phyloP scores from a whole-genome alignment of 2,113 vertebrate species.

The Rhagologus leucostigma region DNA sequence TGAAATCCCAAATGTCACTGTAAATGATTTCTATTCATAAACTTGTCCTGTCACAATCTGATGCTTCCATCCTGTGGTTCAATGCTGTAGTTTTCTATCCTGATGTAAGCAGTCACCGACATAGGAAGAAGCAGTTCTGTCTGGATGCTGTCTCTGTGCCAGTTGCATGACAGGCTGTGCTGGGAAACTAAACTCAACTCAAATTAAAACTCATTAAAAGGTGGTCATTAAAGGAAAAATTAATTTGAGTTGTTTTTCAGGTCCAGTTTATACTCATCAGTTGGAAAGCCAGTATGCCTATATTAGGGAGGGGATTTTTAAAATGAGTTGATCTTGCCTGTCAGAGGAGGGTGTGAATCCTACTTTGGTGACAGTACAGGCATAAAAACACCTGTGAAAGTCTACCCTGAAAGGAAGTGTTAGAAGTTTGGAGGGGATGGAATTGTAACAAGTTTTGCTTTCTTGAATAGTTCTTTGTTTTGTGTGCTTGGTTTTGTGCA shows the following conservation, averaged over 20 bases:
- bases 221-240: background rate
- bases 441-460: background rate
- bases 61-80: background rate
- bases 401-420: background rate
- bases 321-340: background rate
- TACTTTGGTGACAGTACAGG: background rate
- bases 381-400: background rate
- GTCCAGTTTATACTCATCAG: background rate
- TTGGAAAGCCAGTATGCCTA: background rate
- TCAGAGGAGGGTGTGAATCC: background rate
- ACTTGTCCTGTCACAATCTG: background rate
- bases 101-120: background rate
- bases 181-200: background rate
- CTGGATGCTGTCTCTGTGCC: background rate
- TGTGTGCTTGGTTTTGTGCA: background rate
- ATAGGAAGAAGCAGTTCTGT: background rate
- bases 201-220: background rate
- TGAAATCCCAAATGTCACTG: background rate
- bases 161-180: background rate
- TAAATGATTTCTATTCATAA: background rate
- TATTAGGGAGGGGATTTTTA: background rate
- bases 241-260: background rate
- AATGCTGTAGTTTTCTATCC: background rate
- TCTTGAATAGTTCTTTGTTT: background rate
- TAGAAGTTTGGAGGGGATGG: background rate